phyloP scores from a whole-genome alignment of 2,797 vertebrate genomes.

The Halcyon leucocephala region DNA sequence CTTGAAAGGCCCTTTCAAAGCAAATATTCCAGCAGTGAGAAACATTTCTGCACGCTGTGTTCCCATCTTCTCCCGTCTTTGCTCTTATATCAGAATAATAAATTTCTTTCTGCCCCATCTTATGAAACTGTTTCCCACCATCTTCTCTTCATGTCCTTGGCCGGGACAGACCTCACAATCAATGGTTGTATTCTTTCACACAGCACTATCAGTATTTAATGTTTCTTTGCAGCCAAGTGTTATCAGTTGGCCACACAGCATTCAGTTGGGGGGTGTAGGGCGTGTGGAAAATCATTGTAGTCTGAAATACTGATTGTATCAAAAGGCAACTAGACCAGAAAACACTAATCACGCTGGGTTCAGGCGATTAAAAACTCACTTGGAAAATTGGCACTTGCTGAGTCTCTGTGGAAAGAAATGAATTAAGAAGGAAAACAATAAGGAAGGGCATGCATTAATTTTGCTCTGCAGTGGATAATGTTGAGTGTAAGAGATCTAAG shows the following conservation, averaged over 20 bases:
- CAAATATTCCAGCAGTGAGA: background rate
- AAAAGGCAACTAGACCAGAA: slow-evolving; percentile 41
- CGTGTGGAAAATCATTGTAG: background rate
- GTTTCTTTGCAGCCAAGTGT: background rate
- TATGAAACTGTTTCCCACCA: background rate
- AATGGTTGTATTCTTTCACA: background rate
- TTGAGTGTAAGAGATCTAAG: slow-evolving; percentile 28
- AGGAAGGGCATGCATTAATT: slow-evolving; percentile 45
- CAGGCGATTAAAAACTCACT: slow-evolving; percentile 43
- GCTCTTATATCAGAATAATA: background rate
- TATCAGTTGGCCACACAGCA: background rate
- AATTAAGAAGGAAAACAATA: slow-evolving; percentile 61
- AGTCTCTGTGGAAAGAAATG: slow-evolving; percentile 35
- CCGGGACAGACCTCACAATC: background rate
- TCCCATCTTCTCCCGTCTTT: background rate
- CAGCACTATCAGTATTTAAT: background rate
- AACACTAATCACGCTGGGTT: slow-evolving; percentile 8
- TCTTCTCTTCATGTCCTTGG: background rate
- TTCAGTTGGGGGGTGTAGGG: background rate
- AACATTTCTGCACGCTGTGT: background rate
- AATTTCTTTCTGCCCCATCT: background rate
- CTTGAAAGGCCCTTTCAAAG: slow-evolving; percentile 44
- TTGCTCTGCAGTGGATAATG: slow-evolving; percentile 1
- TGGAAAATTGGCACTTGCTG: slow-evolving; percentile 51
- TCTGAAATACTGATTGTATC: slow-evolving; percentile 32